These are phyloP conservation scores for Gnathonemus echidnorhynchus DNA, from an alignment of 2,113 vertebrate species.

Conservation along the genomic window DNA sequence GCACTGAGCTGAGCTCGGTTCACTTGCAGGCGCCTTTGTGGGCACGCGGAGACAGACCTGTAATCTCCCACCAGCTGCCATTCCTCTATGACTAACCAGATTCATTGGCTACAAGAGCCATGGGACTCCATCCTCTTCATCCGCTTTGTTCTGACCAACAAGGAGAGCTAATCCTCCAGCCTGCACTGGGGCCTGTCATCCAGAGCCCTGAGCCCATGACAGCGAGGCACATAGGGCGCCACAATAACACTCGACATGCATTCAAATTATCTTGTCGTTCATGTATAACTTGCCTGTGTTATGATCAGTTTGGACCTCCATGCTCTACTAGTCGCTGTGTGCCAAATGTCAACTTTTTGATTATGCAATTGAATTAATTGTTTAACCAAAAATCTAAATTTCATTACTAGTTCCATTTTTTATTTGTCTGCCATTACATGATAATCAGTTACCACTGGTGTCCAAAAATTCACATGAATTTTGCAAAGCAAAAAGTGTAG, in stretches of 20 bases:
- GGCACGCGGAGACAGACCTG: constrained; percentile 2
- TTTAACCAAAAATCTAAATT: neutral
- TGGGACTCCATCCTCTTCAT: constrained; percentile 37
- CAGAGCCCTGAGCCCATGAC: neutral
- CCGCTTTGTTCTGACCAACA: constrained; percentile 30
- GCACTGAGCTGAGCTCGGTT: neutral
- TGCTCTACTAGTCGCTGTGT: neutral
- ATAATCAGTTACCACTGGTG: neutral
- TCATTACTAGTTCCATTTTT: neutral
- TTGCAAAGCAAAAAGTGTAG: neutral
- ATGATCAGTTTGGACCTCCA: neutral
- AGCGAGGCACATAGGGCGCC: neutral
- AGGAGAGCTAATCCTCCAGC: constrained; percentile 24
- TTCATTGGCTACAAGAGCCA: constrained; percentile 47
- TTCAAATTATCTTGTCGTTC: neutral
- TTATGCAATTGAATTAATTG: neutral
- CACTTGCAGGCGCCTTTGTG: neutral
- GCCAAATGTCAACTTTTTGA: neutral
- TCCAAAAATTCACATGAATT: neutral
- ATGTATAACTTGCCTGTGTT: neutral
- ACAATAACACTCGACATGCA: neutral
- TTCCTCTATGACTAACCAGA: constrained; percentile 53
- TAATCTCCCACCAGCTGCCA: constrained; percentile 31
- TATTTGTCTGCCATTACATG: neutral
- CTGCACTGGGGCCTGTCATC: constrained; percentile 27